Evolutionary conservation across 2,797 vertebrate species (phyloP).

Genomic region (Pelodytes ibericus): DNA sequence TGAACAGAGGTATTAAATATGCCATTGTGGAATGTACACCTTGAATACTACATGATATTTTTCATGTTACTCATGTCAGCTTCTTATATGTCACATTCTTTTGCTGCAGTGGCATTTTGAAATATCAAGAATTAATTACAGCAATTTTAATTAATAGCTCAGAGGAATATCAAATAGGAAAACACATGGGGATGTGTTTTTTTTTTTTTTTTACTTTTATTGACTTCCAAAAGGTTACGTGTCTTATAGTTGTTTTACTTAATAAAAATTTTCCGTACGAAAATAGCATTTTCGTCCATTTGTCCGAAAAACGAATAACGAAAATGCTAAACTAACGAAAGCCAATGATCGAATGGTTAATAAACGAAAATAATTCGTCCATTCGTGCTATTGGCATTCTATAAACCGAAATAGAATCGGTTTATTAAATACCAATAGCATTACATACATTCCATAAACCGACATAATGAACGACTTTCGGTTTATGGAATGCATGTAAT

Average conservation of each 20-base stretch:
- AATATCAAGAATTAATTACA: constrained; percentile 48
- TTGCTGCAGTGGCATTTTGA: constrained; percentile 47
- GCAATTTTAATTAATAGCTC: constrained; percentile 54
- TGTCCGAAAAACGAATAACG: too few relatives aligned
- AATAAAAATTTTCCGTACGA: too few relatives aligned
- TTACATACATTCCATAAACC: too few relatives aligned
- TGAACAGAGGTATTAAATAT: constrained; percentile 40
- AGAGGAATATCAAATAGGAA: constrained; percentile 39
- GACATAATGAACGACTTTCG: too few relatives aligned
- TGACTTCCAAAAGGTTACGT: constrained; percentile 25
- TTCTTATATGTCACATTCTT: constrained; percentile 31
- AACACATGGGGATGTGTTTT: constrained; percentile 3
- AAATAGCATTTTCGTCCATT: too few relatives aligned
- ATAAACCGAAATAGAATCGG: too few relatives aligned
- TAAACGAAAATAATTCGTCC: too few relatives aligned
- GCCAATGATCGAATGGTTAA: too few relatives aligned
- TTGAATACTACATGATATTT: neutral
- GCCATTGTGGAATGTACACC: constrained; percentile 12
- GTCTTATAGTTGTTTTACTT: constrained; percentile 33
- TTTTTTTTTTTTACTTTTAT: constrained; percentile 22
- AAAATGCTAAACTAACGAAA: too few relatives aligned
- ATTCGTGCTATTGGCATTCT: too few relatives aligned
- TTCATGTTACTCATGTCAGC: constrained; percentile 37
- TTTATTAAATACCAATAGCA: too few relatives aligned
- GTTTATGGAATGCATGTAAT: too few relatives aligned